Percentiles rank a stretch among this genome's conserved stretches.
phyloP scores from a whole-genome alignment of 2,797 vertebrate species.

The Girardinus metallicus region DNA sequence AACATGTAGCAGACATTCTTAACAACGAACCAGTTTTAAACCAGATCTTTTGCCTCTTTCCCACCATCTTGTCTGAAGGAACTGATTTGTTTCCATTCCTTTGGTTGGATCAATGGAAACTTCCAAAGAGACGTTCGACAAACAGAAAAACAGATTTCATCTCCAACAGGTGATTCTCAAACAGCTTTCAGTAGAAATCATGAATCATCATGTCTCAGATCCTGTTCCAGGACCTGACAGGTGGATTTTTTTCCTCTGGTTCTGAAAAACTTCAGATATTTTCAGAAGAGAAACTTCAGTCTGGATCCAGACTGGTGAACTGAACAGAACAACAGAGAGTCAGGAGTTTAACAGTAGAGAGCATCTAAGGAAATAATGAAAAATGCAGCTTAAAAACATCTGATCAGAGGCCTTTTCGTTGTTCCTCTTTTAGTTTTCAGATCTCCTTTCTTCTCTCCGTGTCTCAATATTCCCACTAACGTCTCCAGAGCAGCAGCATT shows the following conservation, averaged over 20 bases:
- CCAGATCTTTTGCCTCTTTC: background rate
- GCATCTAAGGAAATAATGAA: background rate
- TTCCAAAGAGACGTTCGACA: background rate
- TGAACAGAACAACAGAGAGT: background rate
- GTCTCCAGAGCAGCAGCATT: background rate
- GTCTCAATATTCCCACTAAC: background rate
- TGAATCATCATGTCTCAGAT: background rate
- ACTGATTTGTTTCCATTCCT: background rate
- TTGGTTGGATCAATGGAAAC: background rate
- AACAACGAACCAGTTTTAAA: background rate
- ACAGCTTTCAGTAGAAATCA: background rate
- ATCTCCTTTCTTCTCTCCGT: background rate
- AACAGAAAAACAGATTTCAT: background rate
- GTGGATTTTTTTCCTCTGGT: background rate
- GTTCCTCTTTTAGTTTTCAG: background rate
- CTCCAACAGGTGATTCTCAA: background rate
- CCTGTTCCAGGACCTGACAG: background rate
- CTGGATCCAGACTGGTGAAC: background rate
- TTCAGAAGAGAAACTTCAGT: background rate
- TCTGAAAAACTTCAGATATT: background rate
- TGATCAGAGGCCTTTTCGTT: background rate
- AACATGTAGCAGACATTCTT: background rate
- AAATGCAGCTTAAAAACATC: background rate
- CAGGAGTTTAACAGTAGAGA: background rate
- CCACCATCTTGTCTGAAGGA: background rate